Evolutionary conservation across 2,113 vertebrate genomes (phyloP), one percentile per base, ranked within the genome.

Genomic region (Gambusia affinis): DNA sequence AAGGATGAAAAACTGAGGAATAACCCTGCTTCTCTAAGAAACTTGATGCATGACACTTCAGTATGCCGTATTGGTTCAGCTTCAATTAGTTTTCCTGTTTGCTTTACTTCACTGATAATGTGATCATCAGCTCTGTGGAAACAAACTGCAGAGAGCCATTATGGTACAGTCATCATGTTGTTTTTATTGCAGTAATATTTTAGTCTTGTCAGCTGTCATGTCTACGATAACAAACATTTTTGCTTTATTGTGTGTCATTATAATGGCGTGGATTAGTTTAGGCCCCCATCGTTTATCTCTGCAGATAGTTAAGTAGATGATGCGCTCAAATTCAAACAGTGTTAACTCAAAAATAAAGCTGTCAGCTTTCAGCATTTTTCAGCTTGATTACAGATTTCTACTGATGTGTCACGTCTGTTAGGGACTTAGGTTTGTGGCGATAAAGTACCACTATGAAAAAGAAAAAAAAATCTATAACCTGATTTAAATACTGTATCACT

Each of bases 131-230:
- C 12, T 28, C 60, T 71, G 0, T 69, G 70, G 51, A 35, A 68
- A 64, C 73, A 8, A 70, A 74, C 78, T 74, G 75, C 37, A 30
- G 81, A 51, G 77, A 79, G 75, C 66, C 44, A 75, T 82, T 80
- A 79, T 28, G 37, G 57, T 31, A 72, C 60, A 75, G 47, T 37
- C 67, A 31, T 69, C 69, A 72, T 12, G 35, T 24, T 24, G 76
- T 87, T 78, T 70, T 70, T 29, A 8, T 72, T 64, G 31, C 72
- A 85, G 75, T 90, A 83, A 83, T 30, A 70, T 37, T 77, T 68
- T 75, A 85, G 73, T 76, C 60, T 67, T 72, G 70, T 80, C 62
- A 68, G 35, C 65, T 64, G 47, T 51, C 54, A 19, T 47, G 54
- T 80, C 82, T 72, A 72, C 67, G 79, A 82, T 31, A 19, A 63